Base-by-base conservation (phyloP, 1,140 invertebrate species). In the Ceratosolen solmsi region DNA sequence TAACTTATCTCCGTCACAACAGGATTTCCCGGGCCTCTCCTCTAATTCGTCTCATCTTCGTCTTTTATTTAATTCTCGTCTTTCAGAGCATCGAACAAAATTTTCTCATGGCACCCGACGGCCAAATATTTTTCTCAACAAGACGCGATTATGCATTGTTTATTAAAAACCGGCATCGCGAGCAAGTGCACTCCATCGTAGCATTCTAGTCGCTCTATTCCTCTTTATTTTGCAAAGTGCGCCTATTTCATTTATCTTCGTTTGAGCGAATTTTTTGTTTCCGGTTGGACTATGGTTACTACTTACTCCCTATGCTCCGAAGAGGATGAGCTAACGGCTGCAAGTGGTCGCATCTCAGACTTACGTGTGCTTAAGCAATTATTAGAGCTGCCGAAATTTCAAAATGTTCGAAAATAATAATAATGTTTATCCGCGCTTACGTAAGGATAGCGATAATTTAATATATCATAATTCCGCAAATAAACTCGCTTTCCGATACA, bases 1-100 rank as follows among this genome's bases (percentile, higher is more conserved):
- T 91, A 91, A 90, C 89, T 91, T 89, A 89, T 90, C 87, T 88
- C 84, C 88, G 89, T 90, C 88, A 90, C 87, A 90, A 91, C 88
- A 90, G 80, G 54, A 60, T 79, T 79, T 73, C 46, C 70, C 17
- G 36, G 36, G 46, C 51, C 65, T 27, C 51, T 20, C n/a, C 13
- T 78, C 22, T 27, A 54, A 22, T 70, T 56, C 30, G 27, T 70
- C 76, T 79, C 65, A 46, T 49, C 25, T 49, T 25, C 49, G 2
- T 68, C 49, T 70, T 58, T 49, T 77, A 65, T 77, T 78, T 36
- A 54, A 68, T 68, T 68, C 76, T 78, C 63, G 30, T 65, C 30
- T 77, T 51, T 68, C 60, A 33, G 1, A 7, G 20, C 9, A 1
- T 30, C 11, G 8, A 17, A 27, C 46, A 27, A 30, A 78, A 78